phyloP scores from a whole-genome alignment of 2,113 vertebrate genomes.

The Centrocercus urophasianus region DNA sequence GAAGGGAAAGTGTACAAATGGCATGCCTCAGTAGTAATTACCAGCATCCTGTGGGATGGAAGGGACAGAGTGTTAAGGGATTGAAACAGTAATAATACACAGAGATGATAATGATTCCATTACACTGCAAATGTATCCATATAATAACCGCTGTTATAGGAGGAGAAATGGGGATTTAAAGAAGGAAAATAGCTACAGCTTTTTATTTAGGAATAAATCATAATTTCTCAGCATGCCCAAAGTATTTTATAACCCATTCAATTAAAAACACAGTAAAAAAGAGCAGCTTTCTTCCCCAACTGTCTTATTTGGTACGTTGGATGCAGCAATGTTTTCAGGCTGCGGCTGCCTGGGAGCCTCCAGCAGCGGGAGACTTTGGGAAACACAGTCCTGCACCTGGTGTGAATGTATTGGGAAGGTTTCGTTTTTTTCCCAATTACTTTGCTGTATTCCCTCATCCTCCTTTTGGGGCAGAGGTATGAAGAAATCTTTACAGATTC shows the following conservation, averaged over 20 bases:
- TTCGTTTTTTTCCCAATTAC: background rate
- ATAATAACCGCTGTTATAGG: constrained; percentile 45
- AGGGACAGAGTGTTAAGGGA: constrained; percentile 66
- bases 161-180: constrained; percentile 39
- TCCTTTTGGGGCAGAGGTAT: background rate
- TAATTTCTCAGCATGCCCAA: constrained; percentile 33
- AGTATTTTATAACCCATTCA: constrained; percentile 62
- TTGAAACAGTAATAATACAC: constrained; percentile 65
- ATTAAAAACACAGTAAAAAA: constrained; percentile 33
- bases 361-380: background rate
- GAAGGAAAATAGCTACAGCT: constrained; percentile 23
- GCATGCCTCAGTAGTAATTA: constrained; percentile 61
- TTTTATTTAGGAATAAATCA: constrained; percentile 69
- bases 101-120: constrained; percentile 68
- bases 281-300: background rate
- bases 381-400: background rate
- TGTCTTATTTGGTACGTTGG: background rate
- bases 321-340: background rate
- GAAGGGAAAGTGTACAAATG: background rate
- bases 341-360: background rate
- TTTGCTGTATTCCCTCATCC: background rate
- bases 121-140: constrained; percentile 49
- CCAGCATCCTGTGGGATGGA: constrained; percentile 63
- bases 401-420: background rate
- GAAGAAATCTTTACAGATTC: background rate